These are phyloP conservation scores for Ascidia mentula DNA, from an alignment of 23 tunicate genomes.

Conservation along the genomic window DNA sequence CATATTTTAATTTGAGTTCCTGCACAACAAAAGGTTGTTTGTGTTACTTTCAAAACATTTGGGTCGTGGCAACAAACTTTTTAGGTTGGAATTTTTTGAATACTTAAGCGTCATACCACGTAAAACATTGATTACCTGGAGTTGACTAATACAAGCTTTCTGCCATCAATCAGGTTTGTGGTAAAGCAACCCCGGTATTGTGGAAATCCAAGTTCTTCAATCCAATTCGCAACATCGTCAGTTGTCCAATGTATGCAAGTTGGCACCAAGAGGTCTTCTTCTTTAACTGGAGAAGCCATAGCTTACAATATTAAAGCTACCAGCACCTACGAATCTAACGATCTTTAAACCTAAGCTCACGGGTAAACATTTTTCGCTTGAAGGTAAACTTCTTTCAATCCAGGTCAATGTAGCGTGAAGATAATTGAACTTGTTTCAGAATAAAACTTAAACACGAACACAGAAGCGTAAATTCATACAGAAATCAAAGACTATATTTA, in stretches of 20 bases:
- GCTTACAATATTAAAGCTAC: neutral
- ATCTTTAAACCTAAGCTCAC: neutral
- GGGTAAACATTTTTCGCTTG: neutral
- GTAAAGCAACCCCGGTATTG: slow-evolving; percentile 83
- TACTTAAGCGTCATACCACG: no score
- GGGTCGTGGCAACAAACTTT: no score
- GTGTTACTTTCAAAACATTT: no score
- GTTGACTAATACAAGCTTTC: slow-evolving; percentile 68
- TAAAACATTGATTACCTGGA: slow-evolving; percentile 90
- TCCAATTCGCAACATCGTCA: slow-evolving; percentile 94
- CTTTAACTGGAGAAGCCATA: slow-evolving; percentile 45
- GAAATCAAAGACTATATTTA: no score
- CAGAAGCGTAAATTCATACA: no score
- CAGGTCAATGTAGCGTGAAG: neutral
- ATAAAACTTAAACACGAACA: no score
- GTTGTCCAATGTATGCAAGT: slow-evolving; percentile 79
- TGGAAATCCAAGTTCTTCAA: slow-evolving; percentile 94
- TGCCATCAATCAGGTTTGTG: slow-evolving; percentile 75
- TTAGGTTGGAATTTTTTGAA: neutral
- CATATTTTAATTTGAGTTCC: no score
- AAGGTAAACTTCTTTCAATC: neutral
- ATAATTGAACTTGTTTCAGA: no score
- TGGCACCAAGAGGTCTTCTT: slow-evolving; percentile 69
- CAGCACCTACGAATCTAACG: neutral
- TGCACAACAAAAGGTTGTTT: no score